Base-by-base conservation (phyloP, 35 echinoderm and acorn worm species). In the Anneissia japonica region DNA sequence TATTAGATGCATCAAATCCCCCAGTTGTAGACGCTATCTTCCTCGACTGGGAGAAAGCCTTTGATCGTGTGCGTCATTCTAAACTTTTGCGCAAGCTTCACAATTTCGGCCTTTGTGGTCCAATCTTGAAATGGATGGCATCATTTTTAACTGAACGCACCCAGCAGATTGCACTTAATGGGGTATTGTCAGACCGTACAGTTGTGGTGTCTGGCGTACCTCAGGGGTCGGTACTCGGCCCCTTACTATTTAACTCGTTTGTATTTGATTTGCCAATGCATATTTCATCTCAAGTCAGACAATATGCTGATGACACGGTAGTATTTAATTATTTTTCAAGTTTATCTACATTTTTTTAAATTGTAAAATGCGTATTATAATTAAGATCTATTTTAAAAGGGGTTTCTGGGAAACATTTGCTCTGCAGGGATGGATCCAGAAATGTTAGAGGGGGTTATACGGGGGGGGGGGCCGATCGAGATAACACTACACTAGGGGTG, bases 211-310 rank as follows among this genome's bases (percentile, higher is more conserved):
- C 89, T 29, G 89, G 93, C 26, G 93, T 95, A 10, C 89, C 89
- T 14, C 93, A 95, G 37, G 93, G 93, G 30, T 91, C 93, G 21
- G 89, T 91, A 21, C 41, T 91, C 0, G 90, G 93, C 21, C 93
- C 86, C 7, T 32, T 96, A 33, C 77, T 96, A 33, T 96, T 92
- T 74, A 34, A 92, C 3, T 5, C 39, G 3, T 91, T 87, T 31
- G 56, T 95, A 14, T 88, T 84, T 79, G 74, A 94, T 75, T 35
- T 95, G 14, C 84, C 89, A 1, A 64, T 64, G 51, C 26, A 9
- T 9, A 64, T 64, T 23, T 19, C 51, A 9, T 64, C 51, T 23
- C 21, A 23, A 64, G 26, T 64, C 26, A 64, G 51, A 23, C 51
- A 64, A 64, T 64, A 64, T 64, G 6, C 19, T 16, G 40, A 45